phyloP scores from a whole-genome alignment of 2,113 vertebrate species.

The Gobius niger region DNA sequence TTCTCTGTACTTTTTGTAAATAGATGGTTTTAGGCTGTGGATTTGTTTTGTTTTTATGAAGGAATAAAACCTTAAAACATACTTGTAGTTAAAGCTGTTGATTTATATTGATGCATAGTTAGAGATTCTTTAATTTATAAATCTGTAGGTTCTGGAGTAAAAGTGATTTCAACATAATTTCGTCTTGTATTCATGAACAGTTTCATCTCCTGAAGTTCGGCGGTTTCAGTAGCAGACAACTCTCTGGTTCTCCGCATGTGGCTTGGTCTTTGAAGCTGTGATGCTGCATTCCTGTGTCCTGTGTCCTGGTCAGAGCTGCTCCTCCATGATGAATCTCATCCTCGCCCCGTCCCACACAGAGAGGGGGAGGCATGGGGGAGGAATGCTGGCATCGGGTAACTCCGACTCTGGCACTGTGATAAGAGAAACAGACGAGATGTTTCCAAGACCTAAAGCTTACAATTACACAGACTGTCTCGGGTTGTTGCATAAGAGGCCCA shows the following conservation, averaged over 20 bases:
- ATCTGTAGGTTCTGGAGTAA: too few species aligned
- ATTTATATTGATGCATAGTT: too few species aligned
- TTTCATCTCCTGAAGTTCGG: too few species aligned
- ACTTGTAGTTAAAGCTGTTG: too few species aligned
- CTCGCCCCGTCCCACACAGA: conserved; percentile 27
- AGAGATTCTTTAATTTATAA: too few species aligned
- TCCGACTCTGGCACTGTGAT: background rate
- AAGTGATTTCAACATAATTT: too few species aligned
- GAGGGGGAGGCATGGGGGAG: conserved; percentile 12
- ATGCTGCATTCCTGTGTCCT: conserved; percentile 61
- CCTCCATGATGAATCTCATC: conserved; percentile 45
- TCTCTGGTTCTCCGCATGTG: background rate
- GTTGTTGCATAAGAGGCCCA: too few species aligned
- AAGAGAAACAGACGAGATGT: background rate
- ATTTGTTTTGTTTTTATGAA: conserved; percentile 1
- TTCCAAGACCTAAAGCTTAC: background rate
- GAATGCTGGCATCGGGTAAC: conserved; percentile 32
- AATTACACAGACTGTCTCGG: too few species aligned
- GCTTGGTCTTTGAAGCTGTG: conserved; percentile 41
- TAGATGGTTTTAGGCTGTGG: background rate
- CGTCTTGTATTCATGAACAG: too few species aligned
- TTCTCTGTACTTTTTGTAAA: background rate
- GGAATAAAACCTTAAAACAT: background rate
- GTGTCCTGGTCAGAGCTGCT: conserved; percentile 45
- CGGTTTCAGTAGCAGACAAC: background rate